A percentile compares a stretch with the other conserved stretches of the same genome.
phyloP scores from a whole-genome alignment of 2,113 vertebrate genomes.

The Origma solitaria region DNA sequence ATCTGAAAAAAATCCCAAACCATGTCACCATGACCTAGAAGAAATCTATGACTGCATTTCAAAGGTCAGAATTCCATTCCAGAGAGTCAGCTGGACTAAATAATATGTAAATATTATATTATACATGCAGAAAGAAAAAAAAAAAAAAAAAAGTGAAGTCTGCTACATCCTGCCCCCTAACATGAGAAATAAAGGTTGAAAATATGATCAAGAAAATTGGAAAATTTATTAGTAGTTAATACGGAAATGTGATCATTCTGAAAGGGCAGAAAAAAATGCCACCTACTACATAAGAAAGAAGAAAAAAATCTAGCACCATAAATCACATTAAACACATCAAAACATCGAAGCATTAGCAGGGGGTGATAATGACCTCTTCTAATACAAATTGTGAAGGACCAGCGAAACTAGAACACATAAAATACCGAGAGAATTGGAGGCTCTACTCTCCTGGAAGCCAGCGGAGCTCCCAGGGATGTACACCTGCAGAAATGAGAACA shows the following conservation, averaged over 20 bases:
- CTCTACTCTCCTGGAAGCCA: neutral
- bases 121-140: neutral
- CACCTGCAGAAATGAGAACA: neutral
- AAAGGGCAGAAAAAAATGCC: neutral
- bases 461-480: neutral
- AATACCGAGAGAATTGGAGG: neutral
- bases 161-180: neutral
- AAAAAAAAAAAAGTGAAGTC: neutral
- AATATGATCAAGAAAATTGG: neutral
- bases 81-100: neutral
- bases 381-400: neutral
- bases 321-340: neutral
- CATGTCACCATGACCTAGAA: neutral
- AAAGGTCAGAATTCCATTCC: neutral
- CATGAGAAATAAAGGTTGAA: neutral
- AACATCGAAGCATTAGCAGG: neutral
- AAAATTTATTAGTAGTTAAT: neutral
- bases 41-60: neutral
- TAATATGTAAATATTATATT: neutral
- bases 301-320: neutral
- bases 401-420: neutral
- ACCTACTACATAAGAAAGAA: neutral
- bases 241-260: neutral
- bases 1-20: neutral
- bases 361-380: neutral